Percentiles rank a stretch among this genome's conserved stretches.
These are phyloP conservation scores for Fratercula arctica DNA, from an alignment of 2,797 vertebrate species.

Conservation along the genomic window DNA sequence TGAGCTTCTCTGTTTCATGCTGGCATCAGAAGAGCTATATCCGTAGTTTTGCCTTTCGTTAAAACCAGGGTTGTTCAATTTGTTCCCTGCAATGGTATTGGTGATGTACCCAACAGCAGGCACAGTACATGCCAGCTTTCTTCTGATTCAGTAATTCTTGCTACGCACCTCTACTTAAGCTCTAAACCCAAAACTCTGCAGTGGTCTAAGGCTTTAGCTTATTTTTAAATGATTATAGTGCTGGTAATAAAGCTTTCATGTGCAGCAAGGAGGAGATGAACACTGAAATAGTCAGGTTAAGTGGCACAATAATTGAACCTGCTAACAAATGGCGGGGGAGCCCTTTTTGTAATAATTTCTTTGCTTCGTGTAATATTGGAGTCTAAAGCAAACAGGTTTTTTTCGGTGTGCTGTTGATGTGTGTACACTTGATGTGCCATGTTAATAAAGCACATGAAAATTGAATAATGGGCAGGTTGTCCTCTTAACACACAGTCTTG, in stretches of 20 bases:
- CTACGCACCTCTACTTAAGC: background rate
- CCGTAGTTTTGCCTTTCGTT: background rate
- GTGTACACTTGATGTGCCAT: constrained; percentile 17
- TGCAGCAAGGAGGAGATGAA: constrained; percentile 19
- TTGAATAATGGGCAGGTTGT: constrained; percentile 29
- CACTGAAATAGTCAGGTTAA: constrained; percentile 43
- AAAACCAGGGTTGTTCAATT: background rate
- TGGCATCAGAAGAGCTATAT: background rate
- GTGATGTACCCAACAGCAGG: background rate
- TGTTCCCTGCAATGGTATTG: background rate
- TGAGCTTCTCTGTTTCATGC: background rate
- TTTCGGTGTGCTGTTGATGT: constrained; percentile 11
- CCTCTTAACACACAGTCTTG: constrained; percentile 27
- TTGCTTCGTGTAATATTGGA: background rate
- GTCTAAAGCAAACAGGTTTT: constrained; percentile 13
- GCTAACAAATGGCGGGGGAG: background rate
- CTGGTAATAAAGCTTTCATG: constrained; percentile 34
- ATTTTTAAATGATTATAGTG: background rate
- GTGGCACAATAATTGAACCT: constrained; percentile 29
- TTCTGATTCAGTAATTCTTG: background rate
- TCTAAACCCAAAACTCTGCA: background rate
- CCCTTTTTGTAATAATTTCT: constrained; percentile 9
- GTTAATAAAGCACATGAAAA: constrained; percentile 30
- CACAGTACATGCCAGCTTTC: background rate
- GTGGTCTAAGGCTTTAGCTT: background rate